These are phyloP conservation scores for Halisarca cf. caerulea DNA, from an alignment of 37 sponge, comb jelly and placozoan genomes.

Conservation along the genomic window DNA sequence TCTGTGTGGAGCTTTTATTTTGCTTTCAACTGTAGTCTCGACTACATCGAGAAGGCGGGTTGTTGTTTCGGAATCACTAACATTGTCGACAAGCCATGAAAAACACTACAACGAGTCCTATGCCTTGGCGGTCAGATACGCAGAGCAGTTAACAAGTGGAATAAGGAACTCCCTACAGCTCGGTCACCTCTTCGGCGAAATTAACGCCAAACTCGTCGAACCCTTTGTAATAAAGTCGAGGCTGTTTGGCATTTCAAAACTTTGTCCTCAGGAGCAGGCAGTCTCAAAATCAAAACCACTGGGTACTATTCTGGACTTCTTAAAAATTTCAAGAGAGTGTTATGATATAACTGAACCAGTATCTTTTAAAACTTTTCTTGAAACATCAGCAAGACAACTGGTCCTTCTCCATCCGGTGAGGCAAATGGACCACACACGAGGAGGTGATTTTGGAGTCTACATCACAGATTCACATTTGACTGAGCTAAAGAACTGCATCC, in stretches of 20 bases:
- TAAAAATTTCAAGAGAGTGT: neutral
- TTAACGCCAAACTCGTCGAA: neutral
- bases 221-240: neutral
- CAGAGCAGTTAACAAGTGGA: neutral
- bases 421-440: neutral
- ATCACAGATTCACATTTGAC: no score
- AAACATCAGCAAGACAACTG: neutral
- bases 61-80: no score
- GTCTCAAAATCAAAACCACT: neutral
- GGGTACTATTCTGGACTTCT: neutral
- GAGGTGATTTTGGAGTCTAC: no score
- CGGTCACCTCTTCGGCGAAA: neutral
- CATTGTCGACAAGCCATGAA: neutral
- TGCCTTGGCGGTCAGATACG: neutral
- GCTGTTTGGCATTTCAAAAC: neutral
- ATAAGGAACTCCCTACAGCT: constrained; percentile 10
- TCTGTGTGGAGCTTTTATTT: no score
- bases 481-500: no score
- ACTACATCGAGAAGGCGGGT: no score
- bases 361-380: neutral
- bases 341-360: neutral
- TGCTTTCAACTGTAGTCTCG: no score
- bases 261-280: no score
- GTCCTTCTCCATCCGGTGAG: neutral
- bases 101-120: neutral